phyloP scores from a whole-genome alignment of 2,888 invertebrate species.

The Anodontia alba region DNA sequence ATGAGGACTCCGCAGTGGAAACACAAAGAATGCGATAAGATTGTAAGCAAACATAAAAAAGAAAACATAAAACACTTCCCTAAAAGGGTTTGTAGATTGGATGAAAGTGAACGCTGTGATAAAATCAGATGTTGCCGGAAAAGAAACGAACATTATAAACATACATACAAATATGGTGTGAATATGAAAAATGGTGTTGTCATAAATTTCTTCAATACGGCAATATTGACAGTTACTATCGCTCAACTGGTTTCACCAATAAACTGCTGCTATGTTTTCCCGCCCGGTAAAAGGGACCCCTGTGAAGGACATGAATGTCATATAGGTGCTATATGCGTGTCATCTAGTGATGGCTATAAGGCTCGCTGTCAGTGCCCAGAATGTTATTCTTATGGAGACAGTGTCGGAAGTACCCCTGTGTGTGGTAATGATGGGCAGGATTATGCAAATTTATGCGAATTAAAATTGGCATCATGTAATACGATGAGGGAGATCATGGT shows the following conservation, averaged over 20 bases:
- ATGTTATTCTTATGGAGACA: conserved; percentile 94
- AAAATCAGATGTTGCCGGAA: too few species aligned
- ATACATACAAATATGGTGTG: background rate
- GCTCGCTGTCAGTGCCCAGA: conserved; percentile 92
- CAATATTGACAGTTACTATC: background rate
- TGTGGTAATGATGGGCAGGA: conserved; percentile 88
- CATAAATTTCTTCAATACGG: background rate
- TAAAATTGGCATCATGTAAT: conserved; percentile 84
- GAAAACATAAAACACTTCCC: too few species aligned
- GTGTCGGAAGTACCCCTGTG: conserved; percentile 91
- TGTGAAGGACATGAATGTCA: conserved; percentile 90
- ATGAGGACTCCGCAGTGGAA: background rate
- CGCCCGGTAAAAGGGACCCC: conserved; percentile 90
- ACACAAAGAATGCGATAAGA: background rate
- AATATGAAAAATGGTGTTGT: background rate
- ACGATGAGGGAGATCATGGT: conserved; percentile 84
- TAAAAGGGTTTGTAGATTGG: too few species aligned
- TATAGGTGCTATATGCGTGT: conserved; percentile 89
- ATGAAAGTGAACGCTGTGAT: too few species aligned
- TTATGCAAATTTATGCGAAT: conserved; percentile 85
- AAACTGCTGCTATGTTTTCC: conserved; percentile 86
- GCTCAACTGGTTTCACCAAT: conserved; percentile 26
- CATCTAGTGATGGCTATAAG: conserved; percentile 89
- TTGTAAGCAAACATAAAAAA: background rate
- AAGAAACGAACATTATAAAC: background rate